These are phyloP conservation scores for Polyodon spathula DNA, from an alignment of 2,113 vertebrate genomes.

Conservation along the genomic window DNA sequence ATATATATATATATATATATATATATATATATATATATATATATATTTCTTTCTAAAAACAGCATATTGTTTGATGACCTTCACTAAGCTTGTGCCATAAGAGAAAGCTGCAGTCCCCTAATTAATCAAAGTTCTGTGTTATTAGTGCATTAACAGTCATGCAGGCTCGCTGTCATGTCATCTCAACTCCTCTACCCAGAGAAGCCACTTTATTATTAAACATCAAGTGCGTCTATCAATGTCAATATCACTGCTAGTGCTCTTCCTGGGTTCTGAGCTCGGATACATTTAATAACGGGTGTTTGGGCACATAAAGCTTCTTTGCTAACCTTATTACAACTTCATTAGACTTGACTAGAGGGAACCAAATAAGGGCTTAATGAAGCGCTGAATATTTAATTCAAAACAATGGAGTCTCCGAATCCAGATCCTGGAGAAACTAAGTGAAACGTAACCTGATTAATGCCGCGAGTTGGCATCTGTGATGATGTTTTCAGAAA, in stretches of 20 bases:
- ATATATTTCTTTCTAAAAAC: too few species aligned
- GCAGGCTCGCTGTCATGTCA: not conserved
- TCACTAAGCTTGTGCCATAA: not conserved
- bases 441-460: not conserved
- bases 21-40: too few species aligned
- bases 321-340: slow-evolving; percentile 4
- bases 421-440: not conserved
- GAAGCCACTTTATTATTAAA: not conserved
- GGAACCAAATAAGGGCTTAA: not conserved
- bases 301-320: not conserved
- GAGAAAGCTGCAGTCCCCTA: not conserved
- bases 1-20: too few species aligned
- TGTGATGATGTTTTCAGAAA: not conserved
- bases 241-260: not conserved
- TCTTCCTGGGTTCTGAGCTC: not conserved
- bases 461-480: not conserved
- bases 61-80: not conserved
- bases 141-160: not conserved
- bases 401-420: not conserved
- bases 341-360: slow-evolving; percentile 1
- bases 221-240: not conserved
- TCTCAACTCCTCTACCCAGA: not conserved
- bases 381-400: not conserved
- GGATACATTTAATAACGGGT: not conserved
- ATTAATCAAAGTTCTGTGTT: not conserved